Percentiles rank a stretch among this genome's conserved stretches.
phyloP scores from a whole-genome alignment of 2,113 vertebrate genomes.

The Hipposideros armiger region DNA sequence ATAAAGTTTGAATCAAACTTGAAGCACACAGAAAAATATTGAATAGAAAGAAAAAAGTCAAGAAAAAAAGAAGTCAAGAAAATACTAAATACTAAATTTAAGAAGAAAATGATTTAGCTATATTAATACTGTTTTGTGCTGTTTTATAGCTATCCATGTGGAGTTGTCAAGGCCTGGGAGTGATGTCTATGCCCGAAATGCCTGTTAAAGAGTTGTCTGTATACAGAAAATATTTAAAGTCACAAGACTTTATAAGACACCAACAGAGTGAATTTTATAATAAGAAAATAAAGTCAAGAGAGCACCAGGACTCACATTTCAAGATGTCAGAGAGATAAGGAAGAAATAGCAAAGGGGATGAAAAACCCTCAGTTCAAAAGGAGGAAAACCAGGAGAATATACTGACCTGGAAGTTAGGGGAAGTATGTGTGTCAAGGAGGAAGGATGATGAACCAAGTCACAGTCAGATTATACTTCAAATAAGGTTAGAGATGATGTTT shows the following conservation, averaged over 20 bases:
- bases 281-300: not conserved
- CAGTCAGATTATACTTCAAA: not conserved
- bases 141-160: not conserved
- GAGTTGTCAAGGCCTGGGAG: not conserved
- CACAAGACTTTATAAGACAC: not conserved
- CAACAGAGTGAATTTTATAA: not conserved
- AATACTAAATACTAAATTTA: conserved; percentile 15
- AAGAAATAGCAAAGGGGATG: not conserved
- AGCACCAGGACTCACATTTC: not conserved
- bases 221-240: not conserved
- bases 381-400: not conserved
- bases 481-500: not conserved
- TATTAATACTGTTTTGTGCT: not conserved
- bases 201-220: not conserved
- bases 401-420: not conserved
- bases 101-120: not conserved
- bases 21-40: not conserved
- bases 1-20: not conserved
- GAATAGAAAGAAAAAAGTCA: not conserved
- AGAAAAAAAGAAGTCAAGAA: not conserved
- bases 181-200: not conserved
- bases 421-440: not conserved
- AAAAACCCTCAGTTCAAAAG: not conserved
- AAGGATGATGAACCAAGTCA: not conserved
- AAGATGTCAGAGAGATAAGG: not conserved